phyloP scores from a whole-genome alignment of 2,888 invertebrate species.

The Eubasilissa splendida region DNA sequence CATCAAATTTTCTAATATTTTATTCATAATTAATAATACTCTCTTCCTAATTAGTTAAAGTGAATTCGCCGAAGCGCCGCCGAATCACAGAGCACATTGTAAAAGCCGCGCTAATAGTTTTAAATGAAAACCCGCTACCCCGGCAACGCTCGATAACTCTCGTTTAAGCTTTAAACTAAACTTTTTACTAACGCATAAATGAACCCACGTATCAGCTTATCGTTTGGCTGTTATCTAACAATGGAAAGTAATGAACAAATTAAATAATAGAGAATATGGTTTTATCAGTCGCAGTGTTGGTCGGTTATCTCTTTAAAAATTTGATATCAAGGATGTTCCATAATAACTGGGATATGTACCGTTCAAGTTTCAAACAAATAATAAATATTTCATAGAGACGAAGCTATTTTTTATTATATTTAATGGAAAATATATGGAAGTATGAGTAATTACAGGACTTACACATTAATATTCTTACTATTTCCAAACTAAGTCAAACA shows the following conservation, averaged over 20 bases:
- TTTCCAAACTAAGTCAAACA: too few species aligned
- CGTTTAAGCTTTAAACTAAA: conserved; percentile 27
- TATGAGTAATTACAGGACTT: too few species aligned
- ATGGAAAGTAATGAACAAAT: neutral
- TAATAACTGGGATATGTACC: too few species aligned
- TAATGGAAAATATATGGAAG: too few species aligned
- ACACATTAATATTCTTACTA: too few species aligned
- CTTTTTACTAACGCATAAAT: conserved; percentile 39
- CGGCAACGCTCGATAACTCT: conserved; percentile 17
- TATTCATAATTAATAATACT: neutral
- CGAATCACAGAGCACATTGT: neutral
- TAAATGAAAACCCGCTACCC: conserved; percentile 20
- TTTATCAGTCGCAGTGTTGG: neutral
- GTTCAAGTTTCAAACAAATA: too few species aligned
- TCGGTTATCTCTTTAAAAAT: too few species aligned
- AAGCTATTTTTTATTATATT: too few species aligned
- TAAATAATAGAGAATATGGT: neutral
- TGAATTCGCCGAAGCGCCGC: neutral
- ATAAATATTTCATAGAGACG: too few species aligned
- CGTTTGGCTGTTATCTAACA: neutral
- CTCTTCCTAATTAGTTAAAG: neutral
- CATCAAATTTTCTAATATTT: too few species aligned
- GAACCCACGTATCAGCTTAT: conserved; percentile 29
- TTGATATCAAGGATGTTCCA: too few species aligned
- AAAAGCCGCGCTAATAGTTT: conserved; percentile 26